Percentiles rank a stretch among this genome's conserved stretches.
phyloP scores from a whole-genome alignment of 2,113 vertebrate genomes.

The Alligator sinensis region DNA sequence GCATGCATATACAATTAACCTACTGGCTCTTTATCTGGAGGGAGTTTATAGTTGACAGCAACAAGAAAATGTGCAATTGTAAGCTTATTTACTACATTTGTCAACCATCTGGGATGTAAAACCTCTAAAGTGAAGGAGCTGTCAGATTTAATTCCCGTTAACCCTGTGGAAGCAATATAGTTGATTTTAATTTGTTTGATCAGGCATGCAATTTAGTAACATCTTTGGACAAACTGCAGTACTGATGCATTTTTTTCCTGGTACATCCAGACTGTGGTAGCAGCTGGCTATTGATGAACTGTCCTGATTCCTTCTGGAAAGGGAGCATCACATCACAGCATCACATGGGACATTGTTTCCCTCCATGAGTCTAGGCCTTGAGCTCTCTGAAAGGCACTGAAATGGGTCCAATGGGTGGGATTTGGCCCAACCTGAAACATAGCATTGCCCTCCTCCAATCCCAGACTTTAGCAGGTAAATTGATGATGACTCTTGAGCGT shows the following conservation, averaged over 20 bases:
- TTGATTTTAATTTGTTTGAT: conserved; percentile 38
- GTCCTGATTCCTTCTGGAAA: not conserved
- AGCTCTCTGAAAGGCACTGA: not conserved
- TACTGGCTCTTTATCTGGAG: conserved; percentile 13
- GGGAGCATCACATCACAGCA: not conserved
- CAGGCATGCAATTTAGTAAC: not conserved
- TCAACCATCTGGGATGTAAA: conserved; percentile 58
- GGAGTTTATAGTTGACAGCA: conserved; percentile 39
- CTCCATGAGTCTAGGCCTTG: not conserved
- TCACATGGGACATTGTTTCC: not conserved
- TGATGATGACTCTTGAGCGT: not conserved
- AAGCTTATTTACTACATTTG: conserved; percentile 66
- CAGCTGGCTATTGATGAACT: not conserved
- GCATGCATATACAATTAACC: conserved; percentile 5
- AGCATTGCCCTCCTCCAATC: rapidly evolving
- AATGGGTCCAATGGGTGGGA: not conserved
- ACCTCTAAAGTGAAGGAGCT: conserved; percentile 21
- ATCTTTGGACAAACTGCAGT: not conserved
- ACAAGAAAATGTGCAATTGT: conserved; percentile 51
- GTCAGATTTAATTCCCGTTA: conserved; percentile 50
- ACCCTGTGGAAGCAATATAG: conserved; percentile 2
- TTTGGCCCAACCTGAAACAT: not conserved
- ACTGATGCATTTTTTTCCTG: not conserved
- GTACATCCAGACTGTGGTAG: rapidly evolving
- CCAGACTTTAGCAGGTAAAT: not conserved